A percentile compares a stretch with the other conserved stretches of the same genome.
These are phyloP conservation scores for Okapia johnstoni DNA, from an alignment of 2,113 vertebrate species.

Conservation along the genomic window DNA sequence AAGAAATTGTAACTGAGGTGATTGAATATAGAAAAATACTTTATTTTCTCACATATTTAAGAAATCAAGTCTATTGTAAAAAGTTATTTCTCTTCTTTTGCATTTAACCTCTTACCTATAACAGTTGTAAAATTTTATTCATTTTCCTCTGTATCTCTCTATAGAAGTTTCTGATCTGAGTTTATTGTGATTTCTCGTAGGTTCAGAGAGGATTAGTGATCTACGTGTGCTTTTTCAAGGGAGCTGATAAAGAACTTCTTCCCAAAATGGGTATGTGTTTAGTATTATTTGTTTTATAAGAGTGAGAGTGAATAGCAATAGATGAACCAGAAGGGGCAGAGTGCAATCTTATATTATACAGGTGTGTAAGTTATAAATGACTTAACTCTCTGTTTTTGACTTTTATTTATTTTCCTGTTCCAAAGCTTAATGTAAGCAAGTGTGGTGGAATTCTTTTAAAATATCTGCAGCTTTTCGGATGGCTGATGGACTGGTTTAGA, in stretches of 20 bases:
- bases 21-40: conserved; percentile 10
- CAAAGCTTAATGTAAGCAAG: neutral
- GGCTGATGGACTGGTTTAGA: conserved; percentile 22
- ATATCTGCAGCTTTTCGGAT: neutral
- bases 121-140: neutral
- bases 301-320: neutral
- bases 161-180: conserved; percentile 21
- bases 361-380: neutral
- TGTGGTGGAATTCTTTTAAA: conserved; percentile 19
- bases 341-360: neutral
- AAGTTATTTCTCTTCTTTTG: neutral
- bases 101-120: conserved; percentile 15
- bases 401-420: neutral
- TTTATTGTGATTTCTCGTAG: conserved; percentile 76
- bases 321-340: neutral
- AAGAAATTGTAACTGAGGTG: conserved; percentile 12
- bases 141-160: neutral
- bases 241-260: conserved; percentile 88
- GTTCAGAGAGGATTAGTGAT: conserved; percentile 92
- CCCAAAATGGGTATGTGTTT: conserved; percentile 90
- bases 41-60: conserved; percentile 52
- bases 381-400: neutral
- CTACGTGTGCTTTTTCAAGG: conserved; percentile 97
- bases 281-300: neutral
- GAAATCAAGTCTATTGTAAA: conserved; percentile 3